phyloP scores from a whole-genome alignment of 2,113 vertebrate genomes.

The Mirounga angustirostris region DNA sequence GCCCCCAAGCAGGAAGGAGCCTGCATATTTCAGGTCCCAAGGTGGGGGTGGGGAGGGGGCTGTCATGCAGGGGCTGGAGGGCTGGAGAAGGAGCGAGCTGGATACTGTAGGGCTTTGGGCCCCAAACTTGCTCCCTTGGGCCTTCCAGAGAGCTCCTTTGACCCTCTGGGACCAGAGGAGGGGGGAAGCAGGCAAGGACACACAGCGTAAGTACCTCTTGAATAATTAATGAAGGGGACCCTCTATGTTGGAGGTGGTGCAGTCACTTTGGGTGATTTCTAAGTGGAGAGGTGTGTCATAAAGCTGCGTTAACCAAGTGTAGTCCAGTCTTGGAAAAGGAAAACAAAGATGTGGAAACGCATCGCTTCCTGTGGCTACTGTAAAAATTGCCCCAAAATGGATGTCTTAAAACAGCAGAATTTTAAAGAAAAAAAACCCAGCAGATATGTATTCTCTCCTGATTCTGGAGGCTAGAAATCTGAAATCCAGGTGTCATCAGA shows the following conservation, averaged over 20 bases:
- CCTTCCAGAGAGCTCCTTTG: not conserved
- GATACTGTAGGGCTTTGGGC: not conserved
- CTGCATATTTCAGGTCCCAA: not conserved
- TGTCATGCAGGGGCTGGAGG: not conserved
- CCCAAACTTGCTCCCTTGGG: not conserved
- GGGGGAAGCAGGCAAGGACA: not conserved
- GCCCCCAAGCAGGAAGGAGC: not conserved
- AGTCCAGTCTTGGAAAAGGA: not conserved
- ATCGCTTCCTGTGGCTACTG: not conserved
- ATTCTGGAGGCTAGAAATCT: not conserved
- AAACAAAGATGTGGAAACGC: not conserved
- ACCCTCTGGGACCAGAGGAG: not conserved
- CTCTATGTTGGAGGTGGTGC: not conserved
- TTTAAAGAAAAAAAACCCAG: not conserved
- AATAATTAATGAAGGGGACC: not conserved
- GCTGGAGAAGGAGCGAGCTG: not conserved
- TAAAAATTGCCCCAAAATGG: not conserved
- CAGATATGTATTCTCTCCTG: not conserved
- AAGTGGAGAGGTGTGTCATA: not conserved
- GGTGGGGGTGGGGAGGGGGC: not conserved
- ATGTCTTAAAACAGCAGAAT: constrained; percentile 9
- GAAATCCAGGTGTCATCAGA: not conserved
- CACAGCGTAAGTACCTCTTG: not conserved
- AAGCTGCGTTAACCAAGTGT: not conserved
- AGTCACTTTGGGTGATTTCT: not conserved